Evolutionary conservation across 2,888 invertebrate species (phyloP).

Genomic region (Megalurothrips usitatus): DNA sequence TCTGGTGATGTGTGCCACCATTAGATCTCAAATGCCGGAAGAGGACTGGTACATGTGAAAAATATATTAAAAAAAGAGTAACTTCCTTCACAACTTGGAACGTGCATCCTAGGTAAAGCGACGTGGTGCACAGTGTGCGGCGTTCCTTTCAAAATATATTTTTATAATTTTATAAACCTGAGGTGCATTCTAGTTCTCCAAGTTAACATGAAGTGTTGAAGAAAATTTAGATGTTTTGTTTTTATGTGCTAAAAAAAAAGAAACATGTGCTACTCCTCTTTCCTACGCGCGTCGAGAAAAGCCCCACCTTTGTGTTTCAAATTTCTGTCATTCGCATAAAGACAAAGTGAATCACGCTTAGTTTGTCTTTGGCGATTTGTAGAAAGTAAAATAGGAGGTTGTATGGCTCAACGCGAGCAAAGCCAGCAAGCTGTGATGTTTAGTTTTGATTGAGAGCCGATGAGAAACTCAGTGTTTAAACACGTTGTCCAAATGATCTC

Average conservation of each 20-base stretch:
- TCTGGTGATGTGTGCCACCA: background rate
- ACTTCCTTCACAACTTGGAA: background rate
- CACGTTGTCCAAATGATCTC: slow-evolving; percentile 18
- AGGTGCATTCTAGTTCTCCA: too few species aligned
- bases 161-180: too few species aligned
- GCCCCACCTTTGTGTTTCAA: too few species aligned
- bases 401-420: background rate
- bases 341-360: too few species aligned
- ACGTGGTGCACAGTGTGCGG: too few species aligned
- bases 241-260: too few species aligned
- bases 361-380: too few species aligned
- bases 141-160: too few species aligned
- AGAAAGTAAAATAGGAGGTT: too few species aligned
- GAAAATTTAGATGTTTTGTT: too few species aligned
- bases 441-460: slow-evolving; percentile 17
- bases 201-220: too few species aligned
- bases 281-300: background rate
- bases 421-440: slow-evolving; percentile 26
- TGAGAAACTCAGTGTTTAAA: background rate
- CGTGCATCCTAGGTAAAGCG: background rate
- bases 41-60: background rate
- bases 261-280: background rate
- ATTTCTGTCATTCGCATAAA: too few species aligned
- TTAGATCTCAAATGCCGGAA: background rate
- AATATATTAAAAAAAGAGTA: background rate